These are phyloP conservation scores for Rhea americana DNA, from an alignment of 2,113 vertebrate genomes.

Conservation along the genomic window DNA sequence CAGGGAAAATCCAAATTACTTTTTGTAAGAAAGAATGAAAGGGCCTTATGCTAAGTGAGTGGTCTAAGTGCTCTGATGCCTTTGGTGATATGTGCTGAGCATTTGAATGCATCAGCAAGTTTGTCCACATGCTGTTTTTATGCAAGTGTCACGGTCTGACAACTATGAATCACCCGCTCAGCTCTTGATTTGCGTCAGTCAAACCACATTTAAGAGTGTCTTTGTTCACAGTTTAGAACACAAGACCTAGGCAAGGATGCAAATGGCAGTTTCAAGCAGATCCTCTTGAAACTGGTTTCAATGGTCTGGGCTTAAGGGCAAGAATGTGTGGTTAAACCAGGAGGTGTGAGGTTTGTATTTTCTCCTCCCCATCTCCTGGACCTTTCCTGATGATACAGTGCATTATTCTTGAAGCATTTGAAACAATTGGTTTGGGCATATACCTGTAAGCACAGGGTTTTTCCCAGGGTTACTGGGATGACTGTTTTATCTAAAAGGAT, in stretches of 20 bases:
- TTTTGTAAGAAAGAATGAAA: rapidly evolving
- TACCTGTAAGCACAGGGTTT: rapidly evolving
- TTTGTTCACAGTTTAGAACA: constrained; percentile 37
- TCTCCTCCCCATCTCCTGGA: neutral
- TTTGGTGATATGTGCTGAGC: neutral
- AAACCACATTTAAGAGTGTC: constrained; percentile 68
- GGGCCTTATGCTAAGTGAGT: rapidly evolving
- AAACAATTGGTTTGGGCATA: neutral
- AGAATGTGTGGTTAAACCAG: neutral
- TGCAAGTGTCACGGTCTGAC: constrained; percentile 26
- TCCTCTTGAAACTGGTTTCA: neutral
- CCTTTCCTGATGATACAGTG: rapidly evolving
- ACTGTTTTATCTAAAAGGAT: neutral
- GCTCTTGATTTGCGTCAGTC: constrained; percentile 72
- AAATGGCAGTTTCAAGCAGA: neutral
- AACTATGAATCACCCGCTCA: constrained; percentile 58
- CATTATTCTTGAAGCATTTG: neutral
- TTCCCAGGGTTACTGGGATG: neutral
- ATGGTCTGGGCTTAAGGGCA: neutral
- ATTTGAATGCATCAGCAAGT: neutral
- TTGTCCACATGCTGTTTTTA: neutral
- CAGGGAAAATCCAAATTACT: neutral
- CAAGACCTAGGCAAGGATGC: neutral
- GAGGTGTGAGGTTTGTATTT: neutral
- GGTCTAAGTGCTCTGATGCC: rapidly evolving